Evolutionary conservation across 2,797 vertebrate species (phyloP), one percentile per base, ranked within the genome.

Genomic region (Alosa sapidissima): DNA sequence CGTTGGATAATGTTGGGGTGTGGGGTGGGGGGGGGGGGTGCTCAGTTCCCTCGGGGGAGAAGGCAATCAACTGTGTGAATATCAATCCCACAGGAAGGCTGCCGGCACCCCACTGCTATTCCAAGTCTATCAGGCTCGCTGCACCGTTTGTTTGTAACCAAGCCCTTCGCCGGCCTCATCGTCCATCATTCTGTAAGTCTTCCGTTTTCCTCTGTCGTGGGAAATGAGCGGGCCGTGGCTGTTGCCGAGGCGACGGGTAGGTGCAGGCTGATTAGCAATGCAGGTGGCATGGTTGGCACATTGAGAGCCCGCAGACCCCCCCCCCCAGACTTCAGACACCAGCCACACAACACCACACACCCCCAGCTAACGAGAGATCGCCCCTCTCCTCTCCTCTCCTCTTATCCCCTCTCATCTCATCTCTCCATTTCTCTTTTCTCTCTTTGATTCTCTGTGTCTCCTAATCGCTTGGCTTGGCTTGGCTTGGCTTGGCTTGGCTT

Each of bases 211-310:
- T 87, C 83, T 82, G 81, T 86, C 82, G 83, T 83, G 68, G 75
- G 87, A 93, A 88, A 92, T 88, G 87, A 81, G 88, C 89, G 88
- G 41, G 82, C 87, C 86, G 83, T 87, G 90, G 88, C 88, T 90
- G 94, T 95, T 95, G 92, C 94, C 95, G 87, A 84, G 94, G 94
- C 92, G 94, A 95, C 94, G 90, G 93, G 88, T 91, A 78, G 84
- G 6, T 82, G 82, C 85, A 88, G 88, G 81, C 92, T 94, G 88
- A 94, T 95, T 93, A 94, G 86, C 86, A 85, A 94, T 95, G 94
- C 93, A 87, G 87, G 88, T 60, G 88, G 90, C 93, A 93, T 96
- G 90, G 87, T 91, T 90, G 89, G 88, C 90, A 41, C 91, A 88
- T 88, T 88, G 90, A 90, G 88, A 92, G 90, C 90, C 91, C 92